Evolutionary conservation across 2,888 invertebrate species (phyloP), one percentile per base, ranked within the genome.

Genomic region (Dicranocentrus wangi): DNA sequence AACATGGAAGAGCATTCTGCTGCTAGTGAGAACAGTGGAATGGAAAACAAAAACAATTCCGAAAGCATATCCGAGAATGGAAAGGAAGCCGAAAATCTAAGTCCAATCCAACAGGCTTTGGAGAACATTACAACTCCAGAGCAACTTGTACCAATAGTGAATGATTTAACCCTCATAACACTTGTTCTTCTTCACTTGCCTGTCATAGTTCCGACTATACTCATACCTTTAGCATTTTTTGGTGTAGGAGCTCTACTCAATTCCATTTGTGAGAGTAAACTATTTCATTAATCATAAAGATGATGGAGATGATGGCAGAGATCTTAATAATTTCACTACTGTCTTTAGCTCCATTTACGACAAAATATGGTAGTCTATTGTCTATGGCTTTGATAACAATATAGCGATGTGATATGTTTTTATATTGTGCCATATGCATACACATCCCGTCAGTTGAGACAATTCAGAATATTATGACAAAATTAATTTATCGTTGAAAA

Each of bases 231-330:
- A 1, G 53, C 76, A 5, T 82, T 78, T 25, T 84, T 69, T 19
- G 61, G 43, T 1, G 84, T 82, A 7, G 84, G 84, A 13, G 28
- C 65, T 10, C 21, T 82, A 1, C 73, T 84, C n/a, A 17, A 84
- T 84, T 15, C 84, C 84, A 10, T 77, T 84, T 42, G 84, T 84
- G 1, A 65, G 84, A 51, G 47, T 81, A 0, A 84, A 84, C 63
- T 82, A 82, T 21, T 84, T 77, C 32, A 53, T 84, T 8, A 84
- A 73, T 21, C 80, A 81, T 21, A 76, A 76, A 70, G 76, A 81
- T 28, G 70, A 81, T n/a, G 77, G 65, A 8, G 71, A 72, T 58
- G 79, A 79, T 79, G 79, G 79, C 0, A 43, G 76, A 66, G 21
- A 7, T 17, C 1, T 55, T 19, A 23, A 55, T 5, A 55, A 21